These are phyloP conservation scores for Trachelipus rathkii DNA, from an alignment of 1,140 invertebrate species.

Conservation along the genomic window DNA sequence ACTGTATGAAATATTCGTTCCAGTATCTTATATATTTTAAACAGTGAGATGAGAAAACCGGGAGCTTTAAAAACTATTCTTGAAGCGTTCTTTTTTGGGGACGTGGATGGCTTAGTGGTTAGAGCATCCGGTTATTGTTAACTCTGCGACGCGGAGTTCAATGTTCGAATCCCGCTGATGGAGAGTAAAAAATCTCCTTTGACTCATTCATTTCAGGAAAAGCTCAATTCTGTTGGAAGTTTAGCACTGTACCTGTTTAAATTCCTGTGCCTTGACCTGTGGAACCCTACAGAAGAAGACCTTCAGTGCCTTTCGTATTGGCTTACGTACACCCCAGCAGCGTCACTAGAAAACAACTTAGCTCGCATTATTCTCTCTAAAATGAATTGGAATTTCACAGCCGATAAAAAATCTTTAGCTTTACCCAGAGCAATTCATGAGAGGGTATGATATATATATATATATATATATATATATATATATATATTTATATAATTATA, in stretches of 20 bases:
- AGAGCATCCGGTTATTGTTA: too few species aligned
- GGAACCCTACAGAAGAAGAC: conserved; percentile 66
- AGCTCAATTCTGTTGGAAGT: conserved; percentile 36
- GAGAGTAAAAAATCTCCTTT: too few species aligned
- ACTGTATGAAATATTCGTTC: too few species aligned
- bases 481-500: too few species aligned
- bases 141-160: too few species aligned
- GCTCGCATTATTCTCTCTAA: conserved; percentile 65
- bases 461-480: too few species aligned
- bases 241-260: conserved; percentile 66
- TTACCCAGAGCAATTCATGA: conserved; percentile 62
- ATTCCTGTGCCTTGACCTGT: conserved; percentile 65
- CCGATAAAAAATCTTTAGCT: conserved; percentile 54
- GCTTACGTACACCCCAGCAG: conserved; percentile 60
- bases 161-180: too few species aligned
- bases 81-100: too few species aligned
- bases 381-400: conserved; percentile 67
- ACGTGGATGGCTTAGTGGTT: too few species aligned
- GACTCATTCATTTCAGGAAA: conserved; percentile 29
- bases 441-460: conserved; percentile 28
- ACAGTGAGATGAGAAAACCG: too few species aligned
- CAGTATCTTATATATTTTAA: too few species aligned
- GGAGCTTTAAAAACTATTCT: too few species aligned
- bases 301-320: conserved; percentile 63
- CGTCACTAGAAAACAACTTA: conserved; percentile 63